A percentile compares a stretch with the other conserved stretches of the same genome.
Evolutionary conservation across 2,888 invertebrate species (phyloP).

Genomic region (Chironomus tentans): DNA sequence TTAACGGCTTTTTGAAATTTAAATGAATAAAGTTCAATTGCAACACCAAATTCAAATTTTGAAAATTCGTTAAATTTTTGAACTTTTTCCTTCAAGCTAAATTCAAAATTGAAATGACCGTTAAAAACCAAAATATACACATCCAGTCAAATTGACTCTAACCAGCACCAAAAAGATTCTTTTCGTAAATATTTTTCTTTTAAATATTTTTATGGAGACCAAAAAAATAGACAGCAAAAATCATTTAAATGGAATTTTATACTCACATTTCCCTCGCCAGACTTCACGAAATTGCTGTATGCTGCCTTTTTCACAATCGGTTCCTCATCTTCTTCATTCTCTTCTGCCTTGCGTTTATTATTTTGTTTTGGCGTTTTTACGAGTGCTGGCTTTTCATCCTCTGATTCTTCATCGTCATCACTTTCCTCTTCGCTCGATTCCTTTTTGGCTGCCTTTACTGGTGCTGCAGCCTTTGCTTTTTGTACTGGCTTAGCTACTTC

Average conservation of each 20-base stretch:
- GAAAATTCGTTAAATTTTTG: too few relatives aligned
- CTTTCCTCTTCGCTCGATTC: conserved; percentile 30
- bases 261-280: conserved; percentile 36
- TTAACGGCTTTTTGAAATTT: too few relatives aligned
- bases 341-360: conserved; percentile 43
- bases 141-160: too few relatives aligned
- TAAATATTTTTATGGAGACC: too few relatives aligned
- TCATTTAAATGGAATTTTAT: conserved; percentile 30
- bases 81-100: too few relatives aligned
- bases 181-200: too few relatives aligned
- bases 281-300: conserved; percentile 65
- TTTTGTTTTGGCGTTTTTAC: conserved; percentile 28
- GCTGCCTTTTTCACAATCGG: conserved; percentile 47
- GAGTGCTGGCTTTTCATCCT: conserved; percentile 19
- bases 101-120: too few relatives aligned
- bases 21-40: too few relatives aligned
- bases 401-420: background rate
- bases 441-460: conserved; percentile 28
- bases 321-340: conserved; percentile 37
- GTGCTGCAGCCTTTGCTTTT: conserved; percentile 29
- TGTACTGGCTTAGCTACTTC: conserved; percentile 26
- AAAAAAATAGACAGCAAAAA: background rate
- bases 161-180: too few relatives aligned
- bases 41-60: too few relatives aligned
- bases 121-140: too few relatives aligned